Base-by-base conservation (phyloP, 2,888 invertebrate genomes). In the Apocheima hispidaria region DNA sequence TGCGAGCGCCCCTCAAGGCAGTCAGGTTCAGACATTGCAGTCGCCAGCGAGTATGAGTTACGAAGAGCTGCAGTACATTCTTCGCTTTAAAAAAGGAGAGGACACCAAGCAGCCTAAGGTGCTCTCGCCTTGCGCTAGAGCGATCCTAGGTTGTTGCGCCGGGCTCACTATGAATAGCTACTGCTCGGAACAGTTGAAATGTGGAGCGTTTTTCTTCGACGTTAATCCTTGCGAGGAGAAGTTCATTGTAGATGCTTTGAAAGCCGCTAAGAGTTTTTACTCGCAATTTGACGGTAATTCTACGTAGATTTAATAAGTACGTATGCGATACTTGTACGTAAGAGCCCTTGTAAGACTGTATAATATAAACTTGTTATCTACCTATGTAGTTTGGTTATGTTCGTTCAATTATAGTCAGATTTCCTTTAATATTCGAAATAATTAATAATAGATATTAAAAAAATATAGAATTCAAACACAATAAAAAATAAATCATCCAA, bases 161-260 rank as follows among this genome's bases (percentile, higher is more conserved):
- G 83, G 86, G 0, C 80, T 82, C 23, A 85, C 85, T n/a, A 86
- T 85, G 60, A 82, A 88, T 12, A 84, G 94, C 50, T 84, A 92
- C 2, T 97, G 97, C 79, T 97, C 97, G 63, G 96, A 96, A 81
- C 87, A 93, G 7, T 84, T 95, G 54, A 94, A 95, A 6, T 97
- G 97, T 78, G 94, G 94, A 0, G 96, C 96, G 0, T 94, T 94
- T 51, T 96, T 96, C 86, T 96, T 96, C 93, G 96, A 95, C 66
- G 95, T 94, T 62, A 95, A 95, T 77, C 96, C 96, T 0, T 97
- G 97, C 80, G 94, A 94, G 5, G 92, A 93, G 12, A 89, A 93
- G 6, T 94, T 95, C 55, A 90, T 94, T 0, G 71, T 88, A 35
- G 93, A 94, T 0, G 96, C 96, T 10, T 78, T 95, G 23, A 86